Evolutionary conservation across 2,888 invertebrate species (phyloP).

Genomic region (Hirtodrosophila cameraria): DNA sequence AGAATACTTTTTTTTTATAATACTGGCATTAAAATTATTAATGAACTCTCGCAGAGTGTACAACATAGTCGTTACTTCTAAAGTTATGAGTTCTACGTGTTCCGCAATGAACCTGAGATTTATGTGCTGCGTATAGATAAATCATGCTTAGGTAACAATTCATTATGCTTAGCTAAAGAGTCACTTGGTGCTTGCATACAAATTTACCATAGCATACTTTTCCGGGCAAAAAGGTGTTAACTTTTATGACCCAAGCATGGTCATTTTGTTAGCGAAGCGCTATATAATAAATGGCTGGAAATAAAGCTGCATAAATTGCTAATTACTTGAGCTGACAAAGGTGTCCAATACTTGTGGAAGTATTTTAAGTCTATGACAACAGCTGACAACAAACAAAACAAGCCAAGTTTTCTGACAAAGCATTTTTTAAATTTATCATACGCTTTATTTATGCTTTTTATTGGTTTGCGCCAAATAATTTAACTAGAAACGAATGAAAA

Average conservation of each 20-base stretch:
- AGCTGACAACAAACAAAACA: constrained; percentile 4
- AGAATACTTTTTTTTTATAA: too few relatives aligned
- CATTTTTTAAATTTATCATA: constrained; percentile 52
- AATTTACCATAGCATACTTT: constrained; percentile 48
- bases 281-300: constrained; percentile 50
- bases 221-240: constrained; percentile 44
- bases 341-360: constrained; percentile 21
- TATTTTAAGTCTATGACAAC: background rate
- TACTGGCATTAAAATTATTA: too few relatives aligned
- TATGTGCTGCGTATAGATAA: constrained; percentile 60
- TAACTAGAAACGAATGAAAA: constrained; percentile 9
- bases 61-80: constrained; percentile 2
- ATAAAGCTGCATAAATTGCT: constrained; percentile 68
- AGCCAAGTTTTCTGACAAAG: constrained; percentile 41
- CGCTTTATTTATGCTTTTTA: constrained; percentile 33
- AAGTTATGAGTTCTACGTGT: background rate
- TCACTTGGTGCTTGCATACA: constrained; percentile 28
- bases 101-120: constrained; percentile 46
- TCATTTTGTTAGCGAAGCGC: constrained; percentile 41
- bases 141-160: constrained; percentile 74
- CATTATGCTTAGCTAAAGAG: constrained; percentile 61
- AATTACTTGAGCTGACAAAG: constrained; percentile 59
- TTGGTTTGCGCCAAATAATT: constrained; percentile 26
- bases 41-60: constrained; percentile 9
- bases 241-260: constrained; percentile 53